phyloP scores from a whole-genome alignment of 1,140 invertebrate species.

The Drosophila hydei region DNA sequence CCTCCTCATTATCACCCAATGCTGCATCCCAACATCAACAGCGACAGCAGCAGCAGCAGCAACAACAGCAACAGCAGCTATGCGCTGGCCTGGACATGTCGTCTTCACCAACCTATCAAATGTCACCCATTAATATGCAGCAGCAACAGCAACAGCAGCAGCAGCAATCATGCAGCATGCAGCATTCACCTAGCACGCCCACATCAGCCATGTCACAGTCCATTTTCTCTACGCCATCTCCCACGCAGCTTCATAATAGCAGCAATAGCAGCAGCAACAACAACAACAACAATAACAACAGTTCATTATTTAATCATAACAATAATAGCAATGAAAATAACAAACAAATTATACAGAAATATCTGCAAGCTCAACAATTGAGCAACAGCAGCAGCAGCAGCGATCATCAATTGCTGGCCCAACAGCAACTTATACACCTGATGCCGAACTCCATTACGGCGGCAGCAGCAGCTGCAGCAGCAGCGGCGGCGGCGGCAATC shows the following conservation, averaged over 20 bases:
- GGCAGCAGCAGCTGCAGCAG: constrained; percentile 57
- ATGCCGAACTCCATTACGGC: constrained; percentile 65
- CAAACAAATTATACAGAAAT: constrained; percentile 78
- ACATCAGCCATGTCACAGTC: constrained; percentile 53
- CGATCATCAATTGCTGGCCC: constrained; percentile 60
- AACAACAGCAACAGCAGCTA: constrained; percentile 47
- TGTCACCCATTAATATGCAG: constrained; percentile 74
- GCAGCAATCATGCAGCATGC: constrained; percentile 68
- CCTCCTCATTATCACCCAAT: constrained; percentile 66
- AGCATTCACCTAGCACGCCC: constrained; percentile 66
- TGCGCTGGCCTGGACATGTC: constrained; percentile 70
- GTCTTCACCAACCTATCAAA: constrained; percentile 63
- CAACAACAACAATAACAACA: constrained; percentile 56
- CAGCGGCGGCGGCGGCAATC: constrained; percentile 44
- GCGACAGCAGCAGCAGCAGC: constrained; percentile 59
- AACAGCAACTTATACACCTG: constrained; percentile 55
- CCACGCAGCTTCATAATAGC: constrained; percentile 58
- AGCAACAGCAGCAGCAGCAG: constrained; percentile 55
- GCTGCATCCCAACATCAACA: constrained; percentile 52
- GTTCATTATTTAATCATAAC: constrained; percentile 60
- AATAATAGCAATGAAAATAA: constrained; percentile 75
- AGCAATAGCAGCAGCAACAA: constrained; percentile 56
- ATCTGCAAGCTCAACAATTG: constrained; percentile 73
- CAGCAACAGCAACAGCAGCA: constrained; percentile 49
- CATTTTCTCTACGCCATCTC: constrained; percentile 71